Evolutionary conservation across 2,888 invertebrate genomes (phyloP).

Genomic region (Saturnia japonica): DNA sequence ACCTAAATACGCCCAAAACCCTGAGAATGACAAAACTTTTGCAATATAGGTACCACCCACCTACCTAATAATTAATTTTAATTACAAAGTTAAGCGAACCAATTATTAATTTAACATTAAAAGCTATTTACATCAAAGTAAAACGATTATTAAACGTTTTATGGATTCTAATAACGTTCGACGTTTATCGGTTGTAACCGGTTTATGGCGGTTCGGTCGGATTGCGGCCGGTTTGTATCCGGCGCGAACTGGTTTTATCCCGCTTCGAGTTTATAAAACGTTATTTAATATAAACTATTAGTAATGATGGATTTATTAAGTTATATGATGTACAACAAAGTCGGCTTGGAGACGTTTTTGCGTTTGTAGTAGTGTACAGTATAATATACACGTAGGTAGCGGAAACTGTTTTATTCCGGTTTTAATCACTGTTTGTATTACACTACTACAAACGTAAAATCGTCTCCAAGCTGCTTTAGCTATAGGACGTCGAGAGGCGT

Average conservation of each 20-base stretch:
- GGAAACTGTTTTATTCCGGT: no score
- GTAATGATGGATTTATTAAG: neutral
- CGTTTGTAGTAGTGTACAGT: no score
- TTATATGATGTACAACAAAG: no score
- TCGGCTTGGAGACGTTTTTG: no score
- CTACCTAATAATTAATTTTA: neutral
- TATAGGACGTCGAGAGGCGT: no score
- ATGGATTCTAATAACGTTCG: neutral
- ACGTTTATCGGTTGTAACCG: constrained; percentile 10
- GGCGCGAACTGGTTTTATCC: neutral
- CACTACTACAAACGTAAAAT: no score
- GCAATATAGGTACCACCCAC: neutral
- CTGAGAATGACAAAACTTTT: neutral
- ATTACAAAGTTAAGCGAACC: constrained; percentile 1
- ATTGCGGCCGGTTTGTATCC: constrained; percentile 4
- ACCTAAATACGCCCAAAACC: neutral
- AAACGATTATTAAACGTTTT: constrained; percentile 1
- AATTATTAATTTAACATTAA: constrained; percentile 9
- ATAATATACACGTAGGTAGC: no score
- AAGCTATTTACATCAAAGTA: constrained; percentile 12
- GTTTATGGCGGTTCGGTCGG: constrained; percentile 11
- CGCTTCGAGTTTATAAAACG: neutral
- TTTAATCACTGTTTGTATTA: no score
- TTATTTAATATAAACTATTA: neutral
- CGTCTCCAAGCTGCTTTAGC: no score